Conservation (phyloP, 2,113 vertebrate species). For the Lipophrys pholis region DNA sequence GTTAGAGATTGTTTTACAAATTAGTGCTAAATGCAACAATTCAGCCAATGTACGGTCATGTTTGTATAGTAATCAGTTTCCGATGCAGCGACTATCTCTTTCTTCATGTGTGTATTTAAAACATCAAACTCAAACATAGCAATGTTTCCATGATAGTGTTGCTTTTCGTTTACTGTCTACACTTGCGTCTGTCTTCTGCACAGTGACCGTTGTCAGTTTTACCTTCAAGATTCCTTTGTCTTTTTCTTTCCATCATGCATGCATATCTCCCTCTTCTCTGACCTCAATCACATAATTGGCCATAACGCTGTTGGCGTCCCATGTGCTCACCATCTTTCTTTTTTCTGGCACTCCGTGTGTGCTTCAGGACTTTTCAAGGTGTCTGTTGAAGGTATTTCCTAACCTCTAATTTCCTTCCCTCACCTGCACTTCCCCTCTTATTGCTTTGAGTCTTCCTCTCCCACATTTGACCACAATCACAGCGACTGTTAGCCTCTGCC, state of each 20-base stretch:
- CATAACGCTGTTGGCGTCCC: conserved; percentile 7
- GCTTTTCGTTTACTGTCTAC: no score
- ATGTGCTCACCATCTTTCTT: conserved; percentile 3
- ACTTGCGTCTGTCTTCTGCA: background rate
- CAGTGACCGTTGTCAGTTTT: background rate
- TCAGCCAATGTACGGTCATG: no score
- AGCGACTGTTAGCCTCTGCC: conserved; percentile 17
- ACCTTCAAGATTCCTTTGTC: conserved; percentile 22
- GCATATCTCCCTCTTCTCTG: conserved; percentile 18
- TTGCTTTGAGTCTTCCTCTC: conserved; percentile 1
- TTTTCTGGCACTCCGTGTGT: background rate
- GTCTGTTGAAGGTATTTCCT: conserved; percentile 12
- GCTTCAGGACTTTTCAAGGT: background rate
- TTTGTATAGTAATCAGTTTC: no score
- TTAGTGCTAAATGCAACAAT: no score
- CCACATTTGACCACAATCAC: conserved; percentile 39
- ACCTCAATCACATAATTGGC: conserved; percentile 45
- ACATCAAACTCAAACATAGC: no score
- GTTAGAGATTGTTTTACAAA: no score
- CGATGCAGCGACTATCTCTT: no score
- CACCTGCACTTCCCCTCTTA: background rate
- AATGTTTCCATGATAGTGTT: no score
- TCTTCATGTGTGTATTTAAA: no score
- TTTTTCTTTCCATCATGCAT: conserved; percentile 38
- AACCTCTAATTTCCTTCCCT: conserved; percentile 29